Percentiles rank a stretch among this genome's conserved stretches.
Evolutionary conservation across 1,140 invertebrate genomes (phyloP).

Genomic region (Philotrypesis tridentata): DNA sequence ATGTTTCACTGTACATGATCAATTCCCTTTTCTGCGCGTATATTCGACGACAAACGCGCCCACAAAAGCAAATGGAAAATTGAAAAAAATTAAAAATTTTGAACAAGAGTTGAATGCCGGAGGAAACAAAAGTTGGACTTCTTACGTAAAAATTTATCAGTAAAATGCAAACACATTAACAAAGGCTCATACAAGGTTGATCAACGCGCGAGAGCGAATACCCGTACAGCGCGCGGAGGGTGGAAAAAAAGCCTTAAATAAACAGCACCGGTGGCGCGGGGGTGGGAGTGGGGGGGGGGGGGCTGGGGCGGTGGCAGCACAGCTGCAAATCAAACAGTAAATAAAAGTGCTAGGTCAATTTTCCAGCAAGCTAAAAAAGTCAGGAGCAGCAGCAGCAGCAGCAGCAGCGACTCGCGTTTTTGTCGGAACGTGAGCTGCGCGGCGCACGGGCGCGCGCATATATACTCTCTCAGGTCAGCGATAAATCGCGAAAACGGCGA

Average conservation of each 20-base stretch:
- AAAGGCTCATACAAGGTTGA: neutral
- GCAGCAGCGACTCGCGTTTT: neutral
- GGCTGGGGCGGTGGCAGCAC: too few relatives aligned
- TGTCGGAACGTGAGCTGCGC: neutral
- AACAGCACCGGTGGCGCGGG: too few relatives aligned
- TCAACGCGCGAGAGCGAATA: neutral
- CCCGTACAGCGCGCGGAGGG: neutral
- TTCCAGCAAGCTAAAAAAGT: constrained; percentile 30
- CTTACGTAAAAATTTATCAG: constrained; percentile 15
- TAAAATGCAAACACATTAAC: constrained; percentile 13
- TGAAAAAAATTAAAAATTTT: too few relatives aligned
- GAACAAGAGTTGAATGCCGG: neutral
- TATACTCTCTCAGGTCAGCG: constrained; percentile 30
- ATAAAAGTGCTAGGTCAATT: constrained; percentile 42
- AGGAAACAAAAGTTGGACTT: constrained; percentile 6
- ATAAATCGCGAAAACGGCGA: constrained; percentile 48
- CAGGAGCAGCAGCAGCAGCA: neutral
- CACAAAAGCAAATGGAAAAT: too few relatives aligned
- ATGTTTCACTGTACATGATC: too few relatives aligned
- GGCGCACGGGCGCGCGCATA: neutral
- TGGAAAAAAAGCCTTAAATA: constrained; percentile 16
- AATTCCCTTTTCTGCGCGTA: too few relatives aligned
- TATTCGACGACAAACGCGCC: too few relatives aligned
- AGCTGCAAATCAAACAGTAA: constrained; percentile 36
- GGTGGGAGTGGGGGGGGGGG: too few relatives aligned